phyloP scores from a whole-genome alignment of 2,113 vertebrate species.

The Hiodon alosoides region DNA sequence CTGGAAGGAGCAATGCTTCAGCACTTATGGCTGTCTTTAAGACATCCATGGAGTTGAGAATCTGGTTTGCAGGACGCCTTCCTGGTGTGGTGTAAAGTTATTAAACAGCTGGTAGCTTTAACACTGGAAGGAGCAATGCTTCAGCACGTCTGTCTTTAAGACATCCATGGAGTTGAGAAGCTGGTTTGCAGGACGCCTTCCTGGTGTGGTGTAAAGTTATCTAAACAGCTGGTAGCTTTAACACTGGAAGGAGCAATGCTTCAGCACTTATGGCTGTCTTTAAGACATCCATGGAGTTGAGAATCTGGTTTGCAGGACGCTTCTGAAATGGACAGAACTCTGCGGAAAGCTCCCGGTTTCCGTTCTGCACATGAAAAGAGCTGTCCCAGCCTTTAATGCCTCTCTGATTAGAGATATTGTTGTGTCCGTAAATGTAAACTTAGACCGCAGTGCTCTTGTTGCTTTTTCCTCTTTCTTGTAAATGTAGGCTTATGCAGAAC shows the following conservation, averaged over 20 bases:
- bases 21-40: not conserved
- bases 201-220: not conserved
- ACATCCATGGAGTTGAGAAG: not conserved
- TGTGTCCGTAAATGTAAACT: too few species aligned
- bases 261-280: not conserved
- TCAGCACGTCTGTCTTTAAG: not conserved
- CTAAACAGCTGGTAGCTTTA: not conserved
- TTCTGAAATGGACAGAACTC: too few species aligned
- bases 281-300: not conserved
- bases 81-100: not conserved
- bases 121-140: too few species aligned
- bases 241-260: not conserved
- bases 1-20: not conserved
- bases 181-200: not conserved
- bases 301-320: not conserved
- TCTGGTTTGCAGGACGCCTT: not conserved
- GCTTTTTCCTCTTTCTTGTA: too few species aligned
- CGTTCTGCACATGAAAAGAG: too few species aligned
- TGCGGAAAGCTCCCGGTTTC: too few species aligned
- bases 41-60: not conserved
- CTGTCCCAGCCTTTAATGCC: too few species aligned
- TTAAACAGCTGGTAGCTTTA: not conserved
- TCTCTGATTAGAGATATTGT: too few species aligned
- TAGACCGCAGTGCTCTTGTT: too few species aligned
- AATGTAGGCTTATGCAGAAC: too few species aligned